phyloP scores from a whole-genome alignment of 2,113 vertebrate genomes.

The Typhlomys cinereus region DNA sequence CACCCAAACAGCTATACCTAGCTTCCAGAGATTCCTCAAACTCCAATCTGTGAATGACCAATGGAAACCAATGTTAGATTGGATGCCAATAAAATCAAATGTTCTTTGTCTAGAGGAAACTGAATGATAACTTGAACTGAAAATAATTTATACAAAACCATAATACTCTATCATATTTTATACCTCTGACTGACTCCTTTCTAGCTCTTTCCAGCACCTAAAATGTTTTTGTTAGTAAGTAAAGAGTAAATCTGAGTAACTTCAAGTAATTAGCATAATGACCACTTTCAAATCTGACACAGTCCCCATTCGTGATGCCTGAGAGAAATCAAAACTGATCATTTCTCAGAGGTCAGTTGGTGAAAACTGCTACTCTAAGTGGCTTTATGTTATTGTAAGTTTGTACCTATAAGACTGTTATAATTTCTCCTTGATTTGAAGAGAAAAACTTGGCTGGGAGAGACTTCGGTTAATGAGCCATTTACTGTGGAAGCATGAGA shows the following conservation, averaged over 20 bases:
- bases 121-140: background rate
- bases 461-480: too few species aligned
- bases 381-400: background rate
- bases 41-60: background rate
- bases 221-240: background rate
- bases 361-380: background rate
- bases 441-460: background rate
- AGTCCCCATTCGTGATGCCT: background rate
- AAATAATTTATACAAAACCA: background rate
- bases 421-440: background rate
- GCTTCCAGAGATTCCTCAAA: background rate
- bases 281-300: background rate
- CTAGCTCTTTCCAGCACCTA: background rate
- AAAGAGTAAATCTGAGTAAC: background rate
- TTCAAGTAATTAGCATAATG: background rate
- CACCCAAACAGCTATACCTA: background rate
- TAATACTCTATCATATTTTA: conserved; percentile 6
- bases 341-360: conserved; percentile 16
- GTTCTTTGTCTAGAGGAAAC: background rate
- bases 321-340: background rate
- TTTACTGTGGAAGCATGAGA: too few species aligned
- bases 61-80: background rate
- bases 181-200: background rate
- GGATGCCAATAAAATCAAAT: background rate
- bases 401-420: background rate